Evolutionary conservation across 2,888 invertebrate species (phyloP).

Genomic region (Cheilosia soror): DNA sequence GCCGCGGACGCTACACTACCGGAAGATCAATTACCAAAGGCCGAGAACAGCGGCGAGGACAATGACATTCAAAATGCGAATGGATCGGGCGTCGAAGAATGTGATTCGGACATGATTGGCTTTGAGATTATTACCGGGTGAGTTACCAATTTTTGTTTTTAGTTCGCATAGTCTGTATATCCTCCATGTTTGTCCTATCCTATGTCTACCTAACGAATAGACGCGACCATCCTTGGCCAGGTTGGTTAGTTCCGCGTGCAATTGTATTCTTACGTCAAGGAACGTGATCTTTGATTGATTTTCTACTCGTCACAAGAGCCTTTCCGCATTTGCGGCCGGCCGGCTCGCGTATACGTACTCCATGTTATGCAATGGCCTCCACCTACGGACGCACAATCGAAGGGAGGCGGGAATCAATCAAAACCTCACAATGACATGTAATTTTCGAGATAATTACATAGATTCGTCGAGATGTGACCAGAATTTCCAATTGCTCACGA

Average conservation of each 20-base stretch:
- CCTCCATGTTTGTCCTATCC: background rate
- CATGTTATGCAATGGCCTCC: conserved; percentile 61
- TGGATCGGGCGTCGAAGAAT: conserved; percentile 86
- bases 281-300: conserved; percentile 72
- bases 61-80: conserved; percentile 76
- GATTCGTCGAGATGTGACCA: conserved; percentile 69
- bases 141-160: conserved; percentile 78
- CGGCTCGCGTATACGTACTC: too few species aligned
- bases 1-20: conserved; percentile 65
- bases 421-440: conserved; percentile 72
- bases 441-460: conserved; percentile 71
- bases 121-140: conserved; percentile 96
- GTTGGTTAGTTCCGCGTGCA: conserved; percentile 32
- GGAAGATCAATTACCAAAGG: conserved; percentile 78
- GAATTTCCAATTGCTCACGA: conserved; percentile 43
- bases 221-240: conserved; percentile 18
- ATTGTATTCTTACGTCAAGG: conserved; percentile 44
- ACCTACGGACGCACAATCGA: conserved; percentile 52
- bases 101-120: conserved; percentile 94
- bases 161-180: background rate
- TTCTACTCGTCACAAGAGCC: conserved; percentile 31
- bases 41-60: conserved; percentile 77
- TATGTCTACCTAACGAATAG: conserved; percentile 12
- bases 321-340: conserved; percentile 9
- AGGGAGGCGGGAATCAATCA: conserved; percentile 67